Percentiles rank a stretch among this genome's conserved stretches.
Evolutionary conservation across 2,797 vertebrate genomes (phyloP).

Genomic region (Pogoniulus pusillus): DNA sequence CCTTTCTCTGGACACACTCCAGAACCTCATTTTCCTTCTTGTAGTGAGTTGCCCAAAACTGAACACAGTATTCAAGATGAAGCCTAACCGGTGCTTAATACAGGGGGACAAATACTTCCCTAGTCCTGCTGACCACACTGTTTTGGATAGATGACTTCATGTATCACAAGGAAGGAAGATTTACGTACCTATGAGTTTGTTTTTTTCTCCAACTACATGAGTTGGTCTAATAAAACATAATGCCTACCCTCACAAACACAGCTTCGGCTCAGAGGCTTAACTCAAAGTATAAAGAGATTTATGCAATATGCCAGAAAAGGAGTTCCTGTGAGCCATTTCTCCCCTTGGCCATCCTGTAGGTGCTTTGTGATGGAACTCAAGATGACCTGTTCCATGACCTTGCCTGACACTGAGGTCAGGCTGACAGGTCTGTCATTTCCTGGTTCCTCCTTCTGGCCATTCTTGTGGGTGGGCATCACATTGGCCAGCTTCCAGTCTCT

Average conservation of each 20-base stretch:
- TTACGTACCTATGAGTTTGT: fast-evolving
- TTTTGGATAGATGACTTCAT: background rate
- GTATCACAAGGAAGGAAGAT: background rate
- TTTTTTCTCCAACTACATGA: background rate
- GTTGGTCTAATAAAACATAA: background rate
- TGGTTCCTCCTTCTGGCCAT: too few relatives aligned
- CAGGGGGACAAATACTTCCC: background rate
- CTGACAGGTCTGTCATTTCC: too few relatives aligned
- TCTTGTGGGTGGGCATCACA: too few relatives aligned
- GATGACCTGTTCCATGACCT: too few relatives aligned
- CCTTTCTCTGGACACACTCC: background rate
- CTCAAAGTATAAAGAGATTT: background rate
- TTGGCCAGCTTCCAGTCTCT: too few relatives aligned
- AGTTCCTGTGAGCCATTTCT: background rate
- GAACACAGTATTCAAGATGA: background rate
- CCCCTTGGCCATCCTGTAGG: too few relatives aligned
- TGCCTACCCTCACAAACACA: background rate
- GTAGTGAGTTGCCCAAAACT: background rate
- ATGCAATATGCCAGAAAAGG: background rate
- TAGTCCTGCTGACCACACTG: background rate
- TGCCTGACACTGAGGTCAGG: too few relatives aligned
- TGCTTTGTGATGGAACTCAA: too few relatives aligned
- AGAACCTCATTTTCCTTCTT: background rate
- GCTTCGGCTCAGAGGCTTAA: background rate
- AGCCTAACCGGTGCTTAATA: background rate